phyloP scores from a whole-genome alignment of 2,888 invertebrate species.

The Buathra laborator region DNA sequence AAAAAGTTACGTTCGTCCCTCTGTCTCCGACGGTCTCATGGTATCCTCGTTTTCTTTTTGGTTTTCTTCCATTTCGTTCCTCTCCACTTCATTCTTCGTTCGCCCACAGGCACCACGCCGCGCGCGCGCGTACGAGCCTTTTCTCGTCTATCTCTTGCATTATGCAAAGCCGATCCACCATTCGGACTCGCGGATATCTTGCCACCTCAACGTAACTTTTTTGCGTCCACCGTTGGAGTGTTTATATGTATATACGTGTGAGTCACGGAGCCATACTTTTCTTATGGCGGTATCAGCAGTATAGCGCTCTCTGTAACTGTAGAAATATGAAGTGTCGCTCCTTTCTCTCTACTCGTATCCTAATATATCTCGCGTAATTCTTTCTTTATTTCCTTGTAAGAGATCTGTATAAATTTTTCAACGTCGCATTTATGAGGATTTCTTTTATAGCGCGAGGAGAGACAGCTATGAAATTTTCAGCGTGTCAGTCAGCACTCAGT shows the following conservation, averaged over 20 bases:
- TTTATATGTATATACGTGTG: background rate
- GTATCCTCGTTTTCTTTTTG: constrained; percentile 18
- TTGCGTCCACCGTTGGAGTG: constrained; percentile 19
- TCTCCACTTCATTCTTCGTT: constrained; percentile 26
- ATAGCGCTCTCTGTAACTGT: constrained; percentile 24
- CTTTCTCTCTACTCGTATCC: background rate
- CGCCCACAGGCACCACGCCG: background rate
- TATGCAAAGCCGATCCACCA: constrained; percentile 71
- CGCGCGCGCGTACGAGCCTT: background rate
- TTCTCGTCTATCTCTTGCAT: constrained; percentile 66
- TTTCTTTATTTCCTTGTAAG: constrained; percentile 34
- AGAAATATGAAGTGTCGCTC: constrained; percentile 53
- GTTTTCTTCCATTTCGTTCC: constrained; percentile 26
- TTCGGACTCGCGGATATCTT: constrained; percentile 60
- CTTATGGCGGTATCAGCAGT: constrained; percentile 16
- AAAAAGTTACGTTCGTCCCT: constrained; percentile 35
- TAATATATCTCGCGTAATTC: constrained; percentile 14
- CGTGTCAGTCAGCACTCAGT: background rate
- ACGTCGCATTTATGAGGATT: constrained; percentile 20
- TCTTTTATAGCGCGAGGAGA: constrained; percentile 9
- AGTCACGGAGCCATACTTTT: constrained; percentile 31
- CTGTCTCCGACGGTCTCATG: constrained; percentile 11
- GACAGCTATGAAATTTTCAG: constrained; percentile 22
- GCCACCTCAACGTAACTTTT: constrained; percentile 60
- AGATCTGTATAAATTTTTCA: constrained; percentile 26